Conservation (phyloP, 2,888 invertebrate genomes). For the Torymus aiolomorphi region DNA sequence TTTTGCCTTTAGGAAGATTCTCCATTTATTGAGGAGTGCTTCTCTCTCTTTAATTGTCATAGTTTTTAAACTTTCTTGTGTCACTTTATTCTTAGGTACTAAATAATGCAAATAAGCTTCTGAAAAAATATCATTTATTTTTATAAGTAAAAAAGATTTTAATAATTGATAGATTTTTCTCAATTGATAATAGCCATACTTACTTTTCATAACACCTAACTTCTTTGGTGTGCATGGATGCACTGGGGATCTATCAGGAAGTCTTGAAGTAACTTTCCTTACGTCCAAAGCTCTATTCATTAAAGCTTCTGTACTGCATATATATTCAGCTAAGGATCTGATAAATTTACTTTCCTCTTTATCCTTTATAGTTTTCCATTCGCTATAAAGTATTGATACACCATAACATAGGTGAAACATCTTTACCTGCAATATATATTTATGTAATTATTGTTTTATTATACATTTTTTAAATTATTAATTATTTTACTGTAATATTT, state of each 20-base stretch:
- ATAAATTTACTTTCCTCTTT: background rate
- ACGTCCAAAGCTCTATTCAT: constrained; percentile 11
- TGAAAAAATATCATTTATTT: too few species aligned
- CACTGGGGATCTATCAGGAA: constrained; percentile 14
- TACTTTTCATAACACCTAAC: constrained; percentile 4
- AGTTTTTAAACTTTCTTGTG: background rate
- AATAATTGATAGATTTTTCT: background rate
- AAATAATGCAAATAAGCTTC: constrained; percentile 3
- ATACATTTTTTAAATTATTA: too few species aligned
- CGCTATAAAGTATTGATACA: constrained; percentile 4
- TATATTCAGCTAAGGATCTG: background rate
- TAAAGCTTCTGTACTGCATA: background rate
- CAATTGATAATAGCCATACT: background rate
- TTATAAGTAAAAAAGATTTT: too few species aligned
- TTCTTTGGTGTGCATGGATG: background rate
- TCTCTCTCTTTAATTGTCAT: constrained; percentile 6
- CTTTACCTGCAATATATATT: too few species aligned
- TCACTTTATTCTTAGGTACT: background rate
- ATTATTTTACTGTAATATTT: too few species aligned
- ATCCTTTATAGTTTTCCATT: constrained; percentile 3
- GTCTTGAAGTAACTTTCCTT: constrained; percentile 1
- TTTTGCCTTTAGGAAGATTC: constrained; percentile 5
- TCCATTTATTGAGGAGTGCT: background rate
- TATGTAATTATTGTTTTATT: too few species aligned
- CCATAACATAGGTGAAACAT: too few species aligned